Evolutionary conservation across 2,888 invertebrate genomes (phyloP), one percentile per base, ranked within the genome.

Genomic region (Lycophotia porphyrea): DNA sequence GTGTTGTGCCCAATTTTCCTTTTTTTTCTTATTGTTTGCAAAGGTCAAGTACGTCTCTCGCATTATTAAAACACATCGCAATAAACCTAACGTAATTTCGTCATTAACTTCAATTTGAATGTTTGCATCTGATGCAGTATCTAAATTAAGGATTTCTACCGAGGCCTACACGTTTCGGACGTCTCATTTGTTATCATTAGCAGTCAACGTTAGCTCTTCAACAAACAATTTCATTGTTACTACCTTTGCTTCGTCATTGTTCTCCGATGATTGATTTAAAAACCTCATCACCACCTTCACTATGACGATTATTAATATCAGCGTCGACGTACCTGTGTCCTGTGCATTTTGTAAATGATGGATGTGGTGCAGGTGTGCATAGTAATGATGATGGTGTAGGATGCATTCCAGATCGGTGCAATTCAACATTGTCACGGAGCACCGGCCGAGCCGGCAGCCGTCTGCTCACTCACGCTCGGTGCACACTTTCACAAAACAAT

Each of bases 361-460:
- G 88, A 97, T 96, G 93, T 97, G 97, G 92, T 98, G 97, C 89
- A 97, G 96, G 95, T 98, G 98, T 82, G 97, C 97, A 93, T 98
- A 97, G 92, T 97, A 97, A 92, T 98, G 97, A 91, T 97, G 97
- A 92, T 98, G 97, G 94, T 98, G 98, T 92, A 98, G 95, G 93
- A 98, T 97, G 96, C 98, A 98, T 96, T 98, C 98, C 96, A 98
- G 96, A 97, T 98, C 98, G 88, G 98, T 98, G 95, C 98, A 98
- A 95, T 98, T 98, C 95, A 98, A 96, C 98, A 98, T 98, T 93
- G 94, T 97, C 93, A 93, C 94, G 90, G 91, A 92, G 93, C 93
- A 91, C 93, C 92, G 93, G 91, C 90, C 90, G 90, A 86, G 88
- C 90, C 92, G 92, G 92, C 92, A 87, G 90, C 91, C 91, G 91